Evolutionary conservation across 2,113 vertebrate genomes (phyloP), one percentile per base, ranked within the genome.

Genomic region (Melanotaenia duboulayi): DNA sequence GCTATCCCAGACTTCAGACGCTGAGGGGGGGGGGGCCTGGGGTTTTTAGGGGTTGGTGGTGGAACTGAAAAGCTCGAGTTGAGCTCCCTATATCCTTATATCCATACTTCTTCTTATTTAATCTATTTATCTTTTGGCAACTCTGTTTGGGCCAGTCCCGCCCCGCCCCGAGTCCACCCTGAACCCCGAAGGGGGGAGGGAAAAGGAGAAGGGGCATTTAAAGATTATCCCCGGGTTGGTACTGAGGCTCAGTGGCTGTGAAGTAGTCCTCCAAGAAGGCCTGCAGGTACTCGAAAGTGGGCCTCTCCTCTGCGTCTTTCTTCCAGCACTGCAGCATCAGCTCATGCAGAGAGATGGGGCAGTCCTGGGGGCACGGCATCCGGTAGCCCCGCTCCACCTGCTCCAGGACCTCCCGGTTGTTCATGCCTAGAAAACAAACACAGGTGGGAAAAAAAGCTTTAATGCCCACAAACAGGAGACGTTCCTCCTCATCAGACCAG

Each of bases 311-410:
- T 0, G 97, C 95, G 74, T 99, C 96, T 91, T 96, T 97, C 93
- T 99, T 99, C 98, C 98, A 99, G 96, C 98, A 99, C 92, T 97
- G 97, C 76, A 97, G 94, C 97, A 99, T 99, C 55, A 99, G 96
- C 95, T 99, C 98, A 0, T 99, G 96, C 76, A 98, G 93, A 13
- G 98, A 99, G 91, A 92, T 94, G 87, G 98, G 98, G 88, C 98
- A 99, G 94, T 98, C 97, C 92, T 95, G 96, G 23, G 98, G 97
- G 80, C 95, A 96, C 0, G 96, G 96, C 97, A 99, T 99, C 87
- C 98, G 89, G 92, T 99, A 99, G 51, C 98, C 98, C 0, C 96
- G 95, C 73, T 99, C 98, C 88, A 99, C 97, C 91, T 99, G 98
- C 92, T 99, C 98, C 94, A 99, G 89, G 65, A 99, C 98, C 92